Conservation (phyloP, 1,140 invertebrate species). For the Hermetia illucens region DNA sequence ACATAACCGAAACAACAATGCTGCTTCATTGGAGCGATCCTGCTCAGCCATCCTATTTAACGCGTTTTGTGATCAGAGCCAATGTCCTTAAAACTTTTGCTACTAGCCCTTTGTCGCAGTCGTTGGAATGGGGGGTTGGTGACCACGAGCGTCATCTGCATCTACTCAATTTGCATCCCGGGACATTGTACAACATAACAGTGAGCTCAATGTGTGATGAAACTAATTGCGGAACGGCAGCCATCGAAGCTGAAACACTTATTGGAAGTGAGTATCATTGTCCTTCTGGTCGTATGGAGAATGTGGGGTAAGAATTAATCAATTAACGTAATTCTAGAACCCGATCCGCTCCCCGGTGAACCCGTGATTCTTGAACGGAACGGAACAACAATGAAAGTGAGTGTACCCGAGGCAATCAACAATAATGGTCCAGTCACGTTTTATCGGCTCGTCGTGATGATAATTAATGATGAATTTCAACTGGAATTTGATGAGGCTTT, state of each 20-base stretch:
- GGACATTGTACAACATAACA: slow-evolving; percentile 54
- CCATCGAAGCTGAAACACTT: slow-evolving; percentile 42
- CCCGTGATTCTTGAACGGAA: slow-evolving; percentile 44
- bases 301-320: neutral
- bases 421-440: slow-evolving; percentile 57
- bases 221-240: slow-evolving; percentile 40
- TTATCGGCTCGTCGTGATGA: slow-evolving; percentile 51
- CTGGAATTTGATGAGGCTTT: slow-evolving; percentile 37
- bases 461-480: slow-evolving; percentile 42
- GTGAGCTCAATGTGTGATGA: slow-evolving; percentile 46
- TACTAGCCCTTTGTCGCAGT: slow-evolving; percentile 13
- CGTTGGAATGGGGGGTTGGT: slow-evolving; percentile 32
- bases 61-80: slow-evolving; percentile 34
- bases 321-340: slow-evolving; percentile 23
- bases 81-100: slow-evolving; percentile 33
- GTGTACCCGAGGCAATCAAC: slow-evolving; percentile 45
- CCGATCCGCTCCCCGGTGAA: slow-evolving; percentile 43
- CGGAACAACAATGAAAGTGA: slow-evolving; percentile 42
- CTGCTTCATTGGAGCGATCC: slow-evolving; percentile 33
- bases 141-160: slow-evolving; percentile 33
- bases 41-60: slow-evolving; percentile 29
- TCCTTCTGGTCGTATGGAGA: no score
- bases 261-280: no score
- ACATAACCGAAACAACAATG: slow-evolving; percentile 36
- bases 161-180: slow-evolving; percentile 49